A percentile compares a stretch with the other conserved stretches of the same genome.
Evolutionary conservation across 92 coral and sea anemone species (phyloP).

Genomic region (Palythoa caribaeorum): DNA sequence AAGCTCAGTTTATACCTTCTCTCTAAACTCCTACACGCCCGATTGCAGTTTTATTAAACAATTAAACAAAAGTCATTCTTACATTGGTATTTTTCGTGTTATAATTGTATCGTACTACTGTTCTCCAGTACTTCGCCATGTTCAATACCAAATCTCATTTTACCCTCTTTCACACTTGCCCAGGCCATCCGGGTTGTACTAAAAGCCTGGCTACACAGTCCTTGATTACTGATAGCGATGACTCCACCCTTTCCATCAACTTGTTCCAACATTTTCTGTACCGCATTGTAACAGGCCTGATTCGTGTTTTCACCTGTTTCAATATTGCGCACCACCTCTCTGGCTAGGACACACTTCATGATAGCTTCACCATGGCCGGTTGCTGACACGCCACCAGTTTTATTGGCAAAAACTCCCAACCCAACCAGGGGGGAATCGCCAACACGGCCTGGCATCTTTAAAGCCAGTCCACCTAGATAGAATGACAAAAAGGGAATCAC

Average conservation of each 20-base stretch:
- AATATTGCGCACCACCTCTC: constrained; percentile 76
- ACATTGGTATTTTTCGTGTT: neutral
- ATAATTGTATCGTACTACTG: constrained; percentile 11
- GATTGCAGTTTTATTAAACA: no score
- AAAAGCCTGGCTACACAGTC: constrained; percentile 77
- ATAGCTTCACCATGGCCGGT: constrained; percentile 96
- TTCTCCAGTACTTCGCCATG: constrained; percentile 58
- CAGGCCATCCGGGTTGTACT: constrained; percentile 79
- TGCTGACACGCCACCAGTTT: constrained; percentile 79
- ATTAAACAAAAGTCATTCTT: neutral
- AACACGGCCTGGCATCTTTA: constrained; percentile 85
- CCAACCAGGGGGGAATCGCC: constrained; percentile 94
- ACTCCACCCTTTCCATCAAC: constrained; percentile 84
- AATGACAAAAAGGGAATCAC: neutral
- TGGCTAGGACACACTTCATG: constrained; percentile 82
- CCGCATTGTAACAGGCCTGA: constrained; percentile 69
- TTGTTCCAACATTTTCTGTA: constrained; percentile 65
- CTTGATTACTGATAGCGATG: constrained; percentile 79
- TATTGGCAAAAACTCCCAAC: constrained; percentile 89
- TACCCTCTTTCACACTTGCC: constrained; percentile 82
- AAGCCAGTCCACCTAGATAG: constrained; percentile 77
- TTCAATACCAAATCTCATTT: constrained; percentile 72
- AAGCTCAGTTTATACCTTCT: no score
- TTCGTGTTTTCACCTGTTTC: constrained; percentile 69
- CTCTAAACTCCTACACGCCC: no score